phyloP scores from a whole-genome alignment of 2,888 invertebrate genomes.

The Patella ulyssiponensis region DNA sequence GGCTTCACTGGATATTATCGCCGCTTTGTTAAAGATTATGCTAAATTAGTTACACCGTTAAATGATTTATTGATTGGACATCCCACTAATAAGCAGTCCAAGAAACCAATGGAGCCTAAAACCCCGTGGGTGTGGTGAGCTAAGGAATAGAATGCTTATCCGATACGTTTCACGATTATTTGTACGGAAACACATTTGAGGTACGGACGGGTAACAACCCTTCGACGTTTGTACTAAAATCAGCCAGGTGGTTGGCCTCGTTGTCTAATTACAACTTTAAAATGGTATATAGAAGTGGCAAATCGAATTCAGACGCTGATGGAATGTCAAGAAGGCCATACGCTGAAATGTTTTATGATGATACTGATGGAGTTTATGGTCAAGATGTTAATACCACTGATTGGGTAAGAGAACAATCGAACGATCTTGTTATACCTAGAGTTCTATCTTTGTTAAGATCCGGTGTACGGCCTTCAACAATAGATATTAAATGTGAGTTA shows the following conservation, averaged over 20 bases:
- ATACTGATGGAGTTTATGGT: too few relatives aligned
- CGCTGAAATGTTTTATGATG: too few relatives aligned
- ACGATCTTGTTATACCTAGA: too few relatives aligned
- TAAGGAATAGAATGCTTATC: neutral
- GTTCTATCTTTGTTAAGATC: too few relatives aligned
- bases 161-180: neutral
- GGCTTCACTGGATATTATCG: slow-evolving; percentile 32
- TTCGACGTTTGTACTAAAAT: neutral
- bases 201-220: neutral
- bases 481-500: too few relatives aligned
- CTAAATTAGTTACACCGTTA: slow-evolving; percentile 33
- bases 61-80: slow-evolving; percentile 25
- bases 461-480: too few relatives aligned
- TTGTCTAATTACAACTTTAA: neutral
- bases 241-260: neutral
- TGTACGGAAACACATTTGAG: neutral
- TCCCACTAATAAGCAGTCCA: slow-evolving; percentile 15
- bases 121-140: too few relatives aligned
- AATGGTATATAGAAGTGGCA: neutral
- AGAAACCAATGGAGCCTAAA: too few relatives aligned
- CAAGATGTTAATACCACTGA: too few relatives aligned
- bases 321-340: too few relatives aligned
- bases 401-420: too few relatives aligned
- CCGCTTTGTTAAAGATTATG: slow-evolving; percentile 32
- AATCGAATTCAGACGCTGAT: neutral